Evolutionary conservation across 1,140 invertebrate species (phyloP), one percentile per base, ranked within the genome.

Genomic region (Dermatophagoides farinae): DNA sequence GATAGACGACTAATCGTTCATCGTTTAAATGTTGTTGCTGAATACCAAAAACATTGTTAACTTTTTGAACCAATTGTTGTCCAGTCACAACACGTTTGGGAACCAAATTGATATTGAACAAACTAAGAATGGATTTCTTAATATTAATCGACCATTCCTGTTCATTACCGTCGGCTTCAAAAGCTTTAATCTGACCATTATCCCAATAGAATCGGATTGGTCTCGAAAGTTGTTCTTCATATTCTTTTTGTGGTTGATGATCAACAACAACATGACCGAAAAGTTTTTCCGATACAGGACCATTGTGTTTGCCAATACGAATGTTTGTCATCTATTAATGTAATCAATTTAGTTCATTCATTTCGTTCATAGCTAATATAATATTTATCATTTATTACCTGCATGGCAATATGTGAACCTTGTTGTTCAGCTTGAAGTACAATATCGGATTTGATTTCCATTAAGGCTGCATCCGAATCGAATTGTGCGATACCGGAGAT

Each of bases 101-200:
- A 16, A 43, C 44, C 20, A 72, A 50, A 61, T 71, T 69, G 38
- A 73, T 61, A 51, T 72, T 69, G 20, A 73, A 55, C 53, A 72
- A 57, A 51, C 64, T 65, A 25, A 73, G 52, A 49, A 71, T 58
- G 60, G 68, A 68, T 61, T 66, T 65, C 64, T 73, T 73, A 50
- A 72, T 66, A 65, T 73, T 72, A 31, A 70, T 58, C 1, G 71
- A 71, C 70, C 70, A 73, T n/a, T 66, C 44, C 9, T 68, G 64
- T n/a, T 72, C 71, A 25, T 65, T 60, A 16, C 46, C 44, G 18
- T 57, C 61, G 40, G 64, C 65, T 6, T 64, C 57, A 18, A 72
- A 46, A 20, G 65, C 54, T 10, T 20, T 54, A n/a, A 71, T 61
- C 43, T 65, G 64, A 18, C 64, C 64, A 23, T 65, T 50, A 18